These are phyloP conservation scores for Rallus limicola DNA, from an alignment of 2,113 vertebrate species.

Conservation along the genomic window DNA sequence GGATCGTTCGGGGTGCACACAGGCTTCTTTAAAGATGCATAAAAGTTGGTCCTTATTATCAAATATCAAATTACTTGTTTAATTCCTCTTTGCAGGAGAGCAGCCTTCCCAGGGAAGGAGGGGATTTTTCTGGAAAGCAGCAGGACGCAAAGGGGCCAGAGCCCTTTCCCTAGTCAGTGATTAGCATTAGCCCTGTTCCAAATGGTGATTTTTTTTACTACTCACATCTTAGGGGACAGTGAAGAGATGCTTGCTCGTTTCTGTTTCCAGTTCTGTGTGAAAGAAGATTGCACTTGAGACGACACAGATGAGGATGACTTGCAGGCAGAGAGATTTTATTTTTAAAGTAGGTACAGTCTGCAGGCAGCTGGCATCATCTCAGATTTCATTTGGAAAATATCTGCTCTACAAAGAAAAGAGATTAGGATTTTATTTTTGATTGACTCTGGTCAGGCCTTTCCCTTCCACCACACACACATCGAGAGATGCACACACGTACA, in stretches of 20 bases:
- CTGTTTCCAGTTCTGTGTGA: background rate
- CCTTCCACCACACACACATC: background rate
- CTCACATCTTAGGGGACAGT: background rate
- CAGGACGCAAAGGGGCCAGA: background rate
- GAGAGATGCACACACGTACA: background rate
- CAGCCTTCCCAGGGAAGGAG: background rate
- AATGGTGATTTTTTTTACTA: background rate
- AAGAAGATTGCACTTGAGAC: background rate
- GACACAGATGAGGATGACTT: background rate
- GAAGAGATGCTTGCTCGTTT: background rate
- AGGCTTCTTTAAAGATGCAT: background rate
- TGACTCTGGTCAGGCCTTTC: background rate
- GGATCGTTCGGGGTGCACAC: background rate
- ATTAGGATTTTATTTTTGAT: slow-evolving; percentile 42
- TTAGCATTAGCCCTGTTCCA: background rate
- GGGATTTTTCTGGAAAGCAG: background rate
- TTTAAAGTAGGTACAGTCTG: slow-evolving; percentile 27
- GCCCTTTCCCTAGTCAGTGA: rapidly evolving
- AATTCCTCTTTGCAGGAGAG: background rate
- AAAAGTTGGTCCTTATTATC: background rate
- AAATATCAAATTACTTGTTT: background rate
- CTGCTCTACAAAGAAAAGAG: slow-evolving; percentile 1
- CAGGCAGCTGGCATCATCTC: slow-evolving; percentile 46
- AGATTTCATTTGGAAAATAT: slow-evolving; percentile 57
- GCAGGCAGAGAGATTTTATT: slow-evolving; percentile 37